Conservation (phyloP, 2,888 invertebrate genomes). For the Pomacea canaliculata region DNA sequence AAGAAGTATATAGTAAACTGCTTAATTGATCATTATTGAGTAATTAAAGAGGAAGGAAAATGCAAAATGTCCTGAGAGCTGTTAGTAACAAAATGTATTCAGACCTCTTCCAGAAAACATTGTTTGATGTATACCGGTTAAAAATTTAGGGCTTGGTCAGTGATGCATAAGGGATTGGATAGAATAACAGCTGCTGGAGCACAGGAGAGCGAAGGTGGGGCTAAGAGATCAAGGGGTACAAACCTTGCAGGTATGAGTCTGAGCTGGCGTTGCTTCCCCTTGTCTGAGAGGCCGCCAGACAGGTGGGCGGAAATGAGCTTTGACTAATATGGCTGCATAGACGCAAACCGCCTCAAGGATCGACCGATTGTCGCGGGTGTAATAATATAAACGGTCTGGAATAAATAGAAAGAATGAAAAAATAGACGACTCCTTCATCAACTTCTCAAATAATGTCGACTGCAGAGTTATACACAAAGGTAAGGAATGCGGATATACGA, state of each 20-base stretch:
- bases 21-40: too few species aligned
- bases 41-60: too few species aligned
- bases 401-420: background rate
- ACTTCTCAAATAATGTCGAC: conserved; percentile 21
- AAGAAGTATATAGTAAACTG: too few species aligned
- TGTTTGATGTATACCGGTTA: too few species aligned
- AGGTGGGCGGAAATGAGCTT: conserved; percentile 29
- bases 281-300: conserved; percentile 8
- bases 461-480: conserved; percentile 45
- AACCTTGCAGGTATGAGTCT: background rate
- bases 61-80: too few species aligned
- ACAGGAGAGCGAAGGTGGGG: too few species aligned
- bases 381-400: background rate
- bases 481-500: conserved; percentile 22
- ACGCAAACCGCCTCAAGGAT: background rate
- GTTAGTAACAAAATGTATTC: too few species aligned
- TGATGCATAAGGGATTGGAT: too few species aligned
- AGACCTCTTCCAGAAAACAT: too few species aligned
- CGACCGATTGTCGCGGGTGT: background rate
- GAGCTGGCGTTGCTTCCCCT: conserved; percentile 5
- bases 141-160: too few species aligned
- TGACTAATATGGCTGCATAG: conserved; percentile 15
- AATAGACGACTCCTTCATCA: background rate
- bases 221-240: too few species aligned
- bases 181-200: too few species aligned